phyloP scores from a whole-genome alignment of 2,113 vertebrate species.

The Oncorhynchus mykiss region DNA sequence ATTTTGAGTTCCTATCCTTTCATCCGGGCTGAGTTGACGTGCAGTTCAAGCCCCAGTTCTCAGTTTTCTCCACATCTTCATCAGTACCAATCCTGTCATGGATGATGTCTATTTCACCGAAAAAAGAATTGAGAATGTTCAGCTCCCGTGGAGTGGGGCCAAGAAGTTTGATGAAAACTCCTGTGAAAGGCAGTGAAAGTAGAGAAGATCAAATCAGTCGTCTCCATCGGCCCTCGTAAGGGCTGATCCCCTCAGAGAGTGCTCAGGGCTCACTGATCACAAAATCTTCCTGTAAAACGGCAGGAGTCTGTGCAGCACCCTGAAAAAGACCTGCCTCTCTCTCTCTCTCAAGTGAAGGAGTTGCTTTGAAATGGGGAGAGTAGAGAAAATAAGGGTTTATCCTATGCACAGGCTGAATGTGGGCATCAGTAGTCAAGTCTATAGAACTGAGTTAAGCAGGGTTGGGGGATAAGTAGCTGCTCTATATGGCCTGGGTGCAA shows the following conservation, averaged over 20 bases:
- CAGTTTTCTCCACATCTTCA: constrained; percentile 40
- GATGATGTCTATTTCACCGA: constrained; percentile 61
- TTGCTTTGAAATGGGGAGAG: constrained; percentile 30
- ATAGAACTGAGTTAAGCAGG: constrained; percentile 47
- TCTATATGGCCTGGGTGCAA: constrained; percentile 60
- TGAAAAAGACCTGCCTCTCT: constrained; percentile 61
- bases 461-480: constrained; percentile 27
- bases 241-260: constrained; percentile 57
- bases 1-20: constrained; percentile 55
- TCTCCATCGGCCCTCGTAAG: constrained; percentile 60
- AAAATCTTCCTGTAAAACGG: constrained; percentile 66
- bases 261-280: constrained; percentile 23
- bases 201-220: constrained; percentile 66
- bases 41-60: constrained; percentile 41
- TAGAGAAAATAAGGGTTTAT: constrained; percentile 50
- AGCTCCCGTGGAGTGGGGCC: constrained; percentile 45
- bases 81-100: constrained; percentile 52
- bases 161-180: constrained; percentile 63
- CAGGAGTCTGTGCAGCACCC: constrained; percentile 53
- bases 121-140: constrained; percentile 36
- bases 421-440: constrained; percentile 62
- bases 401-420: constrained; percentile 56
- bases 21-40: constrained; percentile 45
- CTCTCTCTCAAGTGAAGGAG: constrained; percentile 33
- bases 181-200: constrained; percentile 58